Evolutionary conservation across 2,888 invertebrate genomes (phyloP), one percentile per base, ranked within the genome.

Genomic region (Drosophila anomelani): DNA sequence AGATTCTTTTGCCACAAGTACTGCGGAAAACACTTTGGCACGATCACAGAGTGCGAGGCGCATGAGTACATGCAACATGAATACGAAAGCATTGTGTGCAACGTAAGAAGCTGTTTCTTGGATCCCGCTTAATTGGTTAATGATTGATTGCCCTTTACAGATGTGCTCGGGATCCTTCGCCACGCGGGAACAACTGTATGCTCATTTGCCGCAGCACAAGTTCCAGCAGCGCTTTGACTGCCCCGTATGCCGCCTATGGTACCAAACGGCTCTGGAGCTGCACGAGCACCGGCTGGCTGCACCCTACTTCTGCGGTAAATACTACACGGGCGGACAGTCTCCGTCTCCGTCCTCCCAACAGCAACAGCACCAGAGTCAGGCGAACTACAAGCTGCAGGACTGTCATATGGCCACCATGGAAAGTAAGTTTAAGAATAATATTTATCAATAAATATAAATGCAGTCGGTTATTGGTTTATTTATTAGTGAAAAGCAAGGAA

Each of bases 11-110:
- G 91, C 68, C 91, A 89, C 67, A 91, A 91, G 67, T 91, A 90
- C 75, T 91, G 91, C 66, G 91, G 91, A 63, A 91, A 91, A 76
- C 79, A 86, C 75, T 91, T 85, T 53, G 90, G 90, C 36, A 90
- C 88, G 13, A 89, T 91, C 60, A 81, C 85, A 23, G 85, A 90
- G 34, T 91, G 91, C 71, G 91, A 91, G 62, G 77, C 85, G 47
- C 91, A 91, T 72, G 91, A 91, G 74, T 91, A 88, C 51, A 89
- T 88, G 77, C 89, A 91, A 36, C 91, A 91, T 58, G 91, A 91
- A 58, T 89, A 91, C 66, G 84, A 85, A 4, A 85, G 76, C 59
- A 91, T 84, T 79, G 86, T 90, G 36, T 91, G 91, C 80, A 91
- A 91, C 78, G 91, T 91, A 89, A 82, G 91, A 72, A 5, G 26